Evolutionary conservation across 2,888 invertebrate genomes (phyloP).

Genomic region (Mellilla xanthometata): DNA sequence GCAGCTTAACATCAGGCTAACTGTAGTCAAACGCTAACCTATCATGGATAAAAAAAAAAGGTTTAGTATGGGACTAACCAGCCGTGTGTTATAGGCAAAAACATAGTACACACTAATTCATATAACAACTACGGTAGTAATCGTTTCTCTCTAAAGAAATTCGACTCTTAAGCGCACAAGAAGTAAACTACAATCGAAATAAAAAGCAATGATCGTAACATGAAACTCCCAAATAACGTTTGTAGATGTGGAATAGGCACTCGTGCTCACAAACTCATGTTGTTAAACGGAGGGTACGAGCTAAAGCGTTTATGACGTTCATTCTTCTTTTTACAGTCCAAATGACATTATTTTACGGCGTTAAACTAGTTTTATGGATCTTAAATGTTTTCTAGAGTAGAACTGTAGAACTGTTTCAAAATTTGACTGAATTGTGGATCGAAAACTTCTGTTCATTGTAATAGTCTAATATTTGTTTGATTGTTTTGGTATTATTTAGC

Average conservation of each 20-base stretch:
- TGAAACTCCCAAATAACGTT: constrained; percentile 6
- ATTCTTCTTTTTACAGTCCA: constrained; percentile 13
- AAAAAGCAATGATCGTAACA: constrained; percentile 10
- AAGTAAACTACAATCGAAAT: constrained; percentile 6
- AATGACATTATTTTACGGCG: constrained; percentile 14
- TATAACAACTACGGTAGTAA: too few relatives aligned
- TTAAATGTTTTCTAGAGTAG: not conserved
- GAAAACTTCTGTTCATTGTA: too few relatives aligned
- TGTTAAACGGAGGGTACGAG: constrained; percentile 13
- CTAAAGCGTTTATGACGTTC: constrained; percentile 18
- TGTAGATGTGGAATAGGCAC: constrained; percentile 8
- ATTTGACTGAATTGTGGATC: not conserved
- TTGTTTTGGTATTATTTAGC: too few relatives aligned
- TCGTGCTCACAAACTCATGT: constrained; percentile 11
- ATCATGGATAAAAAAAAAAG: too few relatives aligned
- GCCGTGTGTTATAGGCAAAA: too few relatives aligned
- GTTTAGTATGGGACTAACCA: too few relatives aligned
- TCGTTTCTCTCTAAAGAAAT: too few relatives aligned
- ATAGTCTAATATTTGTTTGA: too few relatives aligned
- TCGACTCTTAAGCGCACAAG: not conserved
- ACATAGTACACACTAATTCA: not conserved
- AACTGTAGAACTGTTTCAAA: not conserved
- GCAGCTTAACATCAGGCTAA: too few relatives aligned
- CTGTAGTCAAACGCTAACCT: too few relatives aligned
- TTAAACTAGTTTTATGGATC: constrained; percentile 11